Evolutionary conservation across 2,797 vertebrate species (phyloP).

Genomic region (Pelochelys cantorii): DNA sequence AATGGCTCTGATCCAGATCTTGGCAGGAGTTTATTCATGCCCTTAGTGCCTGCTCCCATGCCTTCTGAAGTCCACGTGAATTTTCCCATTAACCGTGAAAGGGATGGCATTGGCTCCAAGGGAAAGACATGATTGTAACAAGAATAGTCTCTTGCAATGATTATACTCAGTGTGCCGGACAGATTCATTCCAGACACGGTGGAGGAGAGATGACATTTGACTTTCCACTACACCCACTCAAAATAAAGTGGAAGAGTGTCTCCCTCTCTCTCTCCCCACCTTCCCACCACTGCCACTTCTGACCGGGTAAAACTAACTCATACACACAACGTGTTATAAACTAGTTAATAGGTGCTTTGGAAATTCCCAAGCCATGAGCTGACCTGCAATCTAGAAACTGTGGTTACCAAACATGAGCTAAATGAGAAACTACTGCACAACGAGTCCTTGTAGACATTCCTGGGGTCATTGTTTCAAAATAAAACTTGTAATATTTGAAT

Average conservation of each 20-base stretch:
- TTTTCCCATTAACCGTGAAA: slow-evolving; percentile 29
- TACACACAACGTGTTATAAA: slow-evolving; percentile 65
- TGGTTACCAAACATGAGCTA: slow-evolving; percentile 74
- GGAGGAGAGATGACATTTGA: slow-evolving; percentile 18
- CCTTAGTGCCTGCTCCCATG: not conserved
- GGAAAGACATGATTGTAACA: not conserved
- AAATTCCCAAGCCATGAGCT: slow-evolving; percentile 78
- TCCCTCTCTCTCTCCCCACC: slow-evolving; percentile 3
- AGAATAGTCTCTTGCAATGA: slow-evolving; percentile 39
- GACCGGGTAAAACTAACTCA: slow-evolving; percentile 51
- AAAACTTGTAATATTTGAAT: slow-evolving; percentile 79
- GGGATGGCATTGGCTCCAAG: not conserved
- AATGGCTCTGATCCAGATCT: too few relatives aligned
- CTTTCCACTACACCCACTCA: slow-evolving; percentile 28
- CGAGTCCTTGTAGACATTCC: slow-evolving; percentile 69
- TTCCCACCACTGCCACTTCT: slow-evolving; percentile 70
- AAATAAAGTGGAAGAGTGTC: slow-evolving; percentile 46
- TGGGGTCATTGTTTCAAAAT: slow-evolving; percentile 78
- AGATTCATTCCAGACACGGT: slow-evolving; percentile 50
- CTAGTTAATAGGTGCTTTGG: slow-evolving; percentile 72
- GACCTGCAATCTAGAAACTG: slow-evolving; percentile 78
- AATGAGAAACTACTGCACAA: slow-evolving; percentile 28
- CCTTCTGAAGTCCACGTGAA: not conserved
- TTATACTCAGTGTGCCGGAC: slow-evolving; percentile 42
- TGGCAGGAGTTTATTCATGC: not conserved